Base-by-base conservation (phyloP, 2,888 invertebrate species). In the Oscheius onirici region DNA sequence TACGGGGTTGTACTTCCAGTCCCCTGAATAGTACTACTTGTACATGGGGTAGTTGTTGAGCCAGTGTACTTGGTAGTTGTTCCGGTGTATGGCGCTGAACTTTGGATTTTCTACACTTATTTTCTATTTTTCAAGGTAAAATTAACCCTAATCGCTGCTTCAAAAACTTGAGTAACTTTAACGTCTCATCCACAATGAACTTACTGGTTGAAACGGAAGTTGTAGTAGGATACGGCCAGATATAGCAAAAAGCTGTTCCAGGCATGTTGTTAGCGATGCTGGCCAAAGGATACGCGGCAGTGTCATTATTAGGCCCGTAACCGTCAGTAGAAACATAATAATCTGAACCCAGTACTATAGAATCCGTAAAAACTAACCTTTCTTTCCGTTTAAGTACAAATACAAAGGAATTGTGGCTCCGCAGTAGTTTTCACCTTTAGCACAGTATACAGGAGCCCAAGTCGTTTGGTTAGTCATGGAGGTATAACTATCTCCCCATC, bases 391-490 rank as follows among this genome's bases (percentile, higher is more conserved):
- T 49, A 76, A 73, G 69, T 67, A 79, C 24, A 74, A 69, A 15
- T 76, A 77, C 2, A 79, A 58, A 0, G 79, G 76, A 6, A 61
- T 65, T 0, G 52, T 70, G 1, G 79, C 73, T n/a, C 79, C 79
- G 55, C 79, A 79, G 54, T 68, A 67, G 2, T 72, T 74, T 34
- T 73, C 49, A n/a, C 71, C 60, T 10, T 65, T 70, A 15, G 74
- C 77, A 41, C 79, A 79, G 13, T 51, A 44, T 20, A 79, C 65
- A 1, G 72, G 8, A 15, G 69, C 65, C 10, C 73, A 68, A 10
- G 69, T 66, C n/a, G 40, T 69, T 13, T 71, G 63, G 66, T 71
- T 72, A 46, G 71, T 69, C 10, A 74, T 54, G 17, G 68, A 72
- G 15, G 72, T 49, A 11, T 72, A 55, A 22, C 63, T 69, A 44